Evolutionary conservation across 2,113 vertebrate genomes (phyloP), one percentile per base, ranked within the genome.

Genomic region (Labrus mixtus): DNA sequence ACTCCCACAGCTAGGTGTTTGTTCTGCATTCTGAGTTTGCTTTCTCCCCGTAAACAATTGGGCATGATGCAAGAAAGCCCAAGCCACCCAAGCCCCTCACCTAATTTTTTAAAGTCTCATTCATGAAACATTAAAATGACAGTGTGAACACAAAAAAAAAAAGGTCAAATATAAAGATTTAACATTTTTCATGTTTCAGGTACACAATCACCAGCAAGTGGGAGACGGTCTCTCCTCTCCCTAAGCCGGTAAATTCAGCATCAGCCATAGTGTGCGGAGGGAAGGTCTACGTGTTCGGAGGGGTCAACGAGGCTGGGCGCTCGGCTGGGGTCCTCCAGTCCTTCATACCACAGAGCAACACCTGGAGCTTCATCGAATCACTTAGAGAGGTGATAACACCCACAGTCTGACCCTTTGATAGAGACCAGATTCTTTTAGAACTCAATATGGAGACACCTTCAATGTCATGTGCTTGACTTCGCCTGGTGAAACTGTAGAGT

Each of bases 171-270:
- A 3, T 25, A 25, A 25, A 25, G 25, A 25, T 25, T 25, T 25
- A 2, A 25, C 1, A 1, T 25, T 25, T 25, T 25, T 25, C 25
- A 25, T 25, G 4, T 11, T 51, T 15, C 87, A 99, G 98, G 90
- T 99, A 99, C 85, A 99, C 97, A 2, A 98, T 99, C 92, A 99
- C 97, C 76, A 99, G 98, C 94, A 97, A 97, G 66, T 99, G 98
- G 97, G 98, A 99, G 85, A 97, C 96, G 0, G 97, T 98, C 13
- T 96, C 96, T 1, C 97, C 98, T 11, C 95, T 99, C 68, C 98
- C 98, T 15, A 99, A 97, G 89, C 96, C 98, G 0, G 97, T 99
- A 36, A 97, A 99, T 65, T 99, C 98, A 0, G 96, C 98, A 0
- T 98, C 98, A 0, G 97, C 97, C 55, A 98, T 96, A 0, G 98